Percentiles rank a stretch among this genome's conserved stretches.
phyloP scores from a whole-genome alignment of 1,140 invertebrate genomes.

The Zophobas morio region DNA sequence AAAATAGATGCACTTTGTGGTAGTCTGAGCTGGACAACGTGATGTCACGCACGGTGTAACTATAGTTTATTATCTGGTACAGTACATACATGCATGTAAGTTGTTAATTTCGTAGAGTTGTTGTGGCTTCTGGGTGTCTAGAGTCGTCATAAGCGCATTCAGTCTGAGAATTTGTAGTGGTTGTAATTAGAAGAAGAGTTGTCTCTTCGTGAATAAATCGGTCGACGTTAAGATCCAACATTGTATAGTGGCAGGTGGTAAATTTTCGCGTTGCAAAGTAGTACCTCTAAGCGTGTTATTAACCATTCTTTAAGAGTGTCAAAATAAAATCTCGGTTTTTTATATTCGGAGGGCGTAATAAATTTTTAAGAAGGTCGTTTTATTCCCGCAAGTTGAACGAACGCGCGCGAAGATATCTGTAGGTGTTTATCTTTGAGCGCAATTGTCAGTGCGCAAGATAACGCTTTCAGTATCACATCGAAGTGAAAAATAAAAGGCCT shows the following conservation, averaged over 20 bases:
- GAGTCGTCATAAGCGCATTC: too few species aligned
- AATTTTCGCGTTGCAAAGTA: slow-evolving; percentile 24
- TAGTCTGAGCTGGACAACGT: neutral
- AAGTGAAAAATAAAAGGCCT: neutral
- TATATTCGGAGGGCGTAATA: slow-evolving; percentile 31
- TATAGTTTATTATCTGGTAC: neutral
- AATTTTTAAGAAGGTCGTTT: slow-evolving; percentile 42
- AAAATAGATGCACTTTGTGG: neutral
- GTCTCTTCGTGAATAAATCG: too few species aligned
- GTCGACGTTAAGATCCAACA: neutral
- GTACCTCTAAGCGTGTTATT: slow-evolving; percentile 34
- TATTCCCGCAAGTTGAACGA: slow-evolving; percentile 31
- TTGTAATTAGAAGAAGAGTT: too few species aligned
- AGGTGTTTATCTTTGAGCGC: slow-evolving; percentile 32
- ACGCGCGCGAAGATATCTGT: slow-evolving; percentile 23
- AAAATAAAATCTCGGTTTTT: slow-evolving; percentile 37
- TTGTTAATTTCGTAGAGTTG: slow-evolving; percentile 5
- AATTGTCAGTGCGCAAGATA: slow-evolving; percentile 34
- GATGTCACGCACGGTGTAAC: slow-evolving; percentile 22
- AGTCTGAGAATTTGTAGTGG: too few species aligned
- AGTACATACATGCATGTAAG: slow-evolving; percentile 3
- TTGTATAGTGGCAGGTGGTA: slow-evolving; percentile 17
- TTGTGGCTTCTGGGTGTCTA: neutral
- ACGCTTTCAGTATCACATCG: slow-evolving; percentile 13
- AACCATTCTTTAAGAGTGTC: slow-evolving; percentile 39